These are phyloP conservation scores for Acanthococcus lagerstroemiae DNA, from an alignment of 2,888 invertebrate species.

Conservation along the genomic window DNA sequence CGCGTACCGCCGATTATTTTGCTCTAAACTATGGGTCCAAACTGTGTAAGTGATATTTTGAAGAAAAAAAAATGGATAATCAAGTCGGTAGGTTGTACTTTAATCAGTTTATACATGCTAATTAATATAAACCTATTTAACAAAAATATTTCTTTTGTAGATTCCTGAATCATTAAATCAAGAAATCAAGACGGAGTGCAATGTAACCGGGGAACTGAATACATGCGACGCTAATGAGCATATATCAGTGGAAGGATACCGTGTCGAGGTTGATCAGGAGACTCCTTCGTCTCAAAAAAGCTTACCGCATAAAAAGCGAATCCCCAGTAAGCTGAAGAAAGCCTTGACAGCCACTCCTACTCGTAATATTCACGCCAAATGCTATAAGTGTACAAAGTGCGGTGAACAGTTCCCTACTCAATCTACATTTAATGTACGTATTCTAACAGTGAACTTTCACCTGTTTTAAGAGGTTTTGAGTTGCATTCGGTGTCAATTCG, in stretches of 20 bases:
- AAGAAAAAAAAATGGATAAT: too few relatives aligned
- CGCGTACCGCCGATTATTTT: too few relatives aligned
- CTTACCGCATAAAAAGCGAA: constrained; percentile 76
- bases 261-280: constrained; percentile 44
- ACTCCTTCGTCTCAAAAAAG: constrained; percentile 45
- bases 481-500: not conserved
- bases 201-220: not conserved
- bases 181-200: constrained; percentile 10
- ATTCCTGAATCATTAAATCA: not conserved
- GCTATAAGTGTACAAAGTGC: constrained; percentile 44
- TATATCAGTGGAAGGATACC: constrained; percentile 43
- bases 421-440: constrained; percentile 39
- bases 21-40: too few relatives aligned
- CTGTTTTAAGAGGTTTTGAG: not conserved
- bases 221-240: constrained; percentile 12
- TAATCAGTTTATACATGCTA: not conserved
- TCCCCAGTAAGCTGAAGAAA: constrained; percentile 60
- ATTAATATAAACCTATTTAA: not conserved
- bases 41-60: too few relatives aligned
- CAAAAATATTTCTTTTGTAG: not conserved
- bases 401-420: constrained; percentile 44
- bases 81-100: too few relatives aligned
- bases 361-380: constrained; percentile 39
- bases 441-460: constrained; percentile 34
- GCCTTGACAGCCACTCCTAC: constrained; percentile 35